phyloP scores from a whole-genome alignment of 2,797 vertebrate species.

The Myoxocephalus aenaeus region DNA sequence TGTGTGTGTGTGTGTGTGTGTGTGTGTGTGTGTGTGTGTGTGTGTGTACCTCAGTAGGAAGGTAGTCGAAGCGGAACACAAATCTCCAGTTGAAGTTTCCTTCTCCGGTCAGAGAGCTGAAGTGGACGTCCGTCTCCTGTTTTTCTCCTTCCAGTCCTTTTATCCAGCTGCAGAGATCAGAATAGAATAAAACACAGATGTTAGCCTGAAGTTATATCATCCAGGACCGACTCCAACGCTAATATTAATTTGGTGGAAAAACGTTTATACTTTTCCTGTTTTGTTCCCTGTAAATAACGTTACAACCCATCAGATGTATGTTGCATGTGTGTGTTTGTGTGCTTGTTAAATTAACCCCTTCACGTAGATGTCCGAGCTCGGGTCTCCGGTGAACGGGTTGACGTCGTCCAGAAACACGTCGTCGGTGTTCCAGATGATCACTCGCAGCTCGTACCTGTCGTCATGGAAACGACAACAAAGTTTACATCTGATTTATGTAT shows the following conservation, averaged over 20 bases:
- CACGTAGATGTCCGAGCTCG: conserved; percentile 94
- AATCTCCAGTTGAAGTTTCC: conserved; percentile 98
- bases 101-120: conserved; percentile 95
- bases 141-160: conserved; percentile 94
- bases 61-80: conserved; percentile 92
- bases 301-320: background rate
- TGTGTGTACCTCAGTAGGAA: conserved; percentile 85
- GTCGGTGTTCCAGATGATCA: conserved; percentile 96
- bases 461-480: conserved; percentile 20
- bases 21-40: no score
- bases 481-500: background rate
- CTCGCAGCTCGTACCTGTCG: conserved; percentile 91
- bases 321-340: background rate
- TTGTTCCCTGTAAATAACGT: background rate
- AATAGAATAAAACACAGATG: background rate
- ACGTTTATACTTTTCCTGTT: no score
- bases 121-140: conserved; percentile 97
- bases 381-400: conserved; percentile 91
- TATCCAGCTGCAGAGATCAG: conserved; percentile 88
- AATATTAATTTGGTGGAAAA: background rate
- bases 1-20: no score
- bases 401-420: conserved; percentile 93
- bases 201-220: no score
- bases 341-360: conserved; percentile 85
- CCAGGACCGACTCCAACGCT: no score